Base-by-base conservation (phyloP, 2,888 invertebrate genomes). In the Hypselothyrea guttata region DNA sequence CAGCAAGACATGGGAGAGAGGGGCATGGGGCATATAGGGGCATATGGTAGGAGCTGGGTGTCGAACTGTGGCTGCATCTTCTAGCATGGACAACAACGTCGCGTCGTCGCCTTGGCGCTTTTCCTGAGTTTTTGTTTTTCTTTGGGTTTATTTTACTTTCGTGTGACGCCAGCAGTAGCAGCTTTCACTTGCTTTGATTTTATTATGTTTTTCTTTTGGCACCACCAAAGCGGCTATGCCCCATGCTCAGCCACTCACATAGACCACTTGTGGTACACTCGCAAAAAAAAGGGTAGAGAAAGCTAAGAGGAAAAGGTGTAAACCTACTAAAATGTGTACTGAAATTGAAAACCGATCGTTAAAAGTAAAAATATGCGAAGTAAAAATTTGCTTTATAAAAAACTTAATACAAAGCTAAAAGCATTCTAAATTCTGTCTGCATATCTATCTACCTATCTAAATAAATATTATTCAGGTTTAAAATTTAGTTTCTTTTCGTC, bases 191-290 rank as follows among this genome's bases (percentile, higher is more conserved):
- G 83, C 83, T 79, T 79, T 79, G 85, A 79, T 84, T 84, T 84
- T 79, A 79, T 79, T 79, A 79, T 79, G 78, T 84, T 79, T 79
- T 79, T 79, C 85, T 84, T 84, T 71, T 75, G 83, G 71, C 82
- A 84, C 84, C 77, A 63, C 76, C 46, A 53, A 38, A 48, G 47
- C 41, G 51, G 52, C 48, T 13, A 12, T 8, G 2, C 18, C 2
- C 38, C n/a, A n/a, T 9, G 22, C 34, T 15, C 31, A 13, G 7
- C 31, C 33, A 52, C 34, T 5, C 37, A 56, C 49, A 28, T 18
- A 45, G 22, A 22, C 3, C 22, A 22, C 22, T 22, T 22, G 22
- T 22, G 5, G 22, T n/a, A n/a, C n/a, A n/a, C n/a, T n/a, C n/a
- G n/a, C n/a, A n/a, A n/a, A n/a, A n/a, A n/a, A n/a, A n/a, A n/a